Percentiles rank a stretch among this genome's conserved stretches.
phyloP scores from a whole-genome alignment of 35 echinoderm and acorn worm genomes.

The Strongylocentrotus purpuratus region DNA sequence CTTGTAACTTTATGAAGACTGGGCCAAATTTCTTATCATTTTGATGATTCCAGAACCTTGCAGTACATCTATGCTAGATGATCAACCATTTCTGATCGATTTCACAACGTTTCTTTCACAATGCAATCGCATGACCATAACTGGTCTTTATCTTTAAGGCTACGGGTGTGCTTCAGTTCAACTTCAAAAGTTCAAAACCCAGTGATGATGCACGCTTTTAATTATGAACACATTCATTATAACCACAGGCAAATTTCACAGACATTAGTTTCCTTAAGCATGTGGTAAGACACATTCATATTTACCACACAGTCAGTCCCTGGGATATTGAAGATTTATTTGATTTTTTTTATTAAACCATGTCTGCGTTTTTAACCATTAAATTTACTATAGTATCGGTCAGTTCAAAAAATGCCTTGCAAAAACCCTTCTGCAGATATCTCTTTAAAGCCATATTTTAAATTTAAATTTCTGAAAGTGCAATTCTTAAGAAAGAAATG shows the following conservation, averaged over 20 bases:
- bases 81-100: no score
- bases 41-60: no score
- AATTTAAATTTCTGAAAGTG: not conserved
- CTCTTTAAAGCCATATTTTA: not conserved
- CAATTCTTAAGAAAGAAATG: not conserved
- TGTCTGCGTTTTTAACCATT: not conserved
- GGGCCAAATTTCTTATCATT: no score
- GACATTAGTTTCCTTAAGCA: not conserved
- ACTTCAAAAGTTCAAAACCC: no score
- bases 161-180: no score
- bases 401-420: not conserved
- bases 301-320: not conserved
- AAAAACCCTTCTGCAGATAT: not conserved
- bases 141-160: no score
- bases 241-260: conserved; percentile 1
- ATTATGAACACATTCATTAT: not conserved
- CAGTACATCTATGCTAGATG: no score
- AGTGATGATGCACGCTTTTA: no score
- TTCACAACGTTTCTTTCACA: no score
- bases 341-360: not conserved
- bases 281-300: conserved; percentile 3
- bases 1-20: no score
- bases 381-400: not conserved
- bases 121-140: no score
- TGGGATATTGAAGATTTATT: not conserved